Evolutionary conservation across 2,888 invertebrate species (phyloP), one percentile per base, ranked within the genome.

Genomic region (Neuroscelio doddi): DNA sequence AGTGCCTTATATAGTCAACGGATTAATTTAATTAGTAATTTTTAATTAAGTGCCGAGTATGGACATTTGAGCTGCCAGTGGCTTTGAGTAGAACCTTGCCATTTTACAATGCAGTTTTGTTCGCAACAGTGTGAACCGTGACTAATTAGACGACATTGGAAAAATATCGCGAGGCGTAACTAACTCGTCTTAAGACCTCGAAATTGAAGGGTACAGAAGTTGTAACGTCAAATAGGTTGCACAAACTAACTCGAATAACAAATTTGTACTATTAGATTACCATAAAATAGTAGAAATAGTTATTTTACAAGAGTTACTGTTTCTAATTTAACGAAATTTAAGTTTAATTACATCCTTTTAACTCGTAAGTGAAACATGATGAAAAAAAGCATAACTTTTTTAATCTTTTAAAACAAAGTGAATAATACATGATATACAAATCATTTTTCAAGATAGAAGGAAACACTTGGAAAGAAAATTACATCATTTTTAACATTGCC

Each of bases 91-190:
- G 15, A 51, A 68, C 63, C 57, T 70, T 63, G 71, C 41, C 44
- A 53, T 29, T 51, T 56, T 70, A 7, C 72, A 70, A 70, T 68
- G 49, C 52, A 39, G 45, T 56, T 63, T 49, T 62, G 62, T 61
- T 62, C 53, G 49, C 51, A 47, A 26, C 52, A 53, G 50, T 65
- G 65, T 57, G 66, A 72, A 63, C 56, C 64, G 62, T 72, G 70
- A 70, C 65, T 72, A 76, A 75, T 73, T 73, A 62, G 70, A 66
- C 45, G 53, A 29, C 63, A 62, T 49, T 49, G 50, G 56, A 61
- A 52, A 51, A 61, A 49, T 53, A 64, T 59, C 47, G 42, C 56
- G 59, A 65, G 49, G 56, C 65, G 59, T 59, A 65, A 59, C 64
- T 55, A 64, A 65, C 65, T 65, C 44, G 52, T 53, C 52, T 55